Evolutionary conservation across 2,888 invertebrate species (phyloP), one percentile per base, ranked within the genome.

Genomic region (Thysanoteuthis rhombus): DNA sequence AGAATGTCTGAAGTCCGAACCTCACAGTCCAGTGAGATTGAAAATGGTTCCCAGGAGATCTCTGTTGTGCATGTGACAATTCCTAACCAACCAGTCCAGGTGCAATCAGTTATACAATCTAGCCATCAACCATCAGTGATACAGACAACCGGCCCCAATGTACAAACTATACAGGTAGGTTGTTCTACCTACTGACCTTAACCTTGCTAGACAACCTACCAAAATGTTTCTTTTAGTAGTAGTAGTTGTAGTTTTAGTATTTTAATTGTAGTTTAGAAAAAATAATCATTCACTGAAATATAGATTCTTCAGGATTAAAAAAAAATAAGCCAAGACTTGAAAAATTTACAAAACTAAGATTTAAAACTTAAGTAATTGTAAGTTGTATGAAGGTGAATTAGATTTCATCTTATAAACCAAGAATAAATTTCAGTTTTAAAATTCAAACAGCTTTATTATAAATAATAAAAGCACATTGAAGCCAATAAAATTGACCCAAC

Each of bases 101-200:
- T 98, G 95, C 99, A 99, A 97, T 99, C 97, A 89, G 97, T 97
- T 47, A 97, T 97, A 93, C 97, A 97, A 94, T 98, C 99, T 95
- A 99, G 99, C 97, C 92, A 92, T 92, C 99, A 99, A 97, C 99
- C 99, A 97, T 99, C 99, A 95, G 99, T 99, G 93, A 99, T 99
- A 97, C 99, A 99, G 97, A 98, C 98, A 94, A 98, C 98, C 52
- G 98, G 98, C 95, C 98, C 98, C 97, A 95, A 95, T 94, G 97
- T 99, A 96, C 98, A 98, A 97, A 98, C 98, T 93, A 98, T 99
- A 97, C 98, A 99, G 98, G 98, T 98, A 93, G 93, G 93, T 58
- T 92, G 42, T 45, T 40, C 92, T 75, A 75, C 75, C 75, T 75
- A 75, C 75, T 75, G 75, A 75, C 75, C n/a, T 52, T 52, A 52